Base-by-base conservation (phyloP, 2,797 vertebrate genomes). In the Aeoliscus strigatus region DNA sequence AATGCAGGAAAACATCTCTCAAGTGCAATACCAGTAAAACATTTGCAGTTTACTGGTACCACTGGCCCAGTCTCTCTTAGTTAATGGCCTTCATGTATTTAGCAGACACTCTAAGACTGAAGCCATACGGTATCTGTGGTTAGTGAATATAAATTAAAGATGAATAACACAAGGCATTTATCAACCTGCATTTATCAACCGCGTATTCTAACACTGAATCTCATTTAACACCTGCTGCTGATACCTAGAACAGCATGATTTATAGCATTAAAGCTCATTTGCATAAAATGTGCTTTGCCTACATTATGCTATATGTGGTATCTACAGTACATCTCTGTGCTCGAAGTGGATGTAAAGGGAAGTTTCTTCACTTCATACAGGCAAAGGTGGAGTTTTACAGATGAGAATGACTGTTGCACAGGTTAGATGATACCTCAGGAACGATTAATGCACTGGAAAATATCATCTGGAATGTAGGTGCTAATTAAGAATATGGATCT, bases 401-500 rank as follows among this genome's bases (percentile, higher is more conserved):
- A n/a, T n/a, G n/a, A n/a, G n/a, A n/a, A n/a, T n/a, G n/a, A n/a
- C n/a, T n/a, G n/a, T n/a, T n/a, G n/a, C n/a, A n/a, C n/a, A n/a
- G n/a, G n/a, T n/a, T n/a, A n/a, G n/a, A n/a, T n/a, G n/a, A n/a
- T n/a, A n/a, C n/a, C n/a, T n/a, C n/a, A n/a, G n/a, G n/a, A n/a
- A n/a, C n/a, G 78, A 87, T 82, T 67, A 39, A 37, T 24, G 44
- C 52, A 60, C 61, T 65, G 73, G 61, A 75, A 75, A 79, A 77
- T 60, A 73, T 62, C 42, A 74, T 73, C 59, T 43, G 13, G 4
- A 33, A 37, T 40, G 66, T 65, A 72, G 71, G 73, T 77, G 65
- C 58, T 73, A 81, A 83, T 84, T 70, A 79, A 48, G 38, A 51
- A 30, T 73, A 84, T 81, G 51, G 78, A 86, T 82, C 63, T 27